Base-by-base conservation (phyloP, 2,888 invertebrate species). In the Torymus aiolomorphi region DNA sequence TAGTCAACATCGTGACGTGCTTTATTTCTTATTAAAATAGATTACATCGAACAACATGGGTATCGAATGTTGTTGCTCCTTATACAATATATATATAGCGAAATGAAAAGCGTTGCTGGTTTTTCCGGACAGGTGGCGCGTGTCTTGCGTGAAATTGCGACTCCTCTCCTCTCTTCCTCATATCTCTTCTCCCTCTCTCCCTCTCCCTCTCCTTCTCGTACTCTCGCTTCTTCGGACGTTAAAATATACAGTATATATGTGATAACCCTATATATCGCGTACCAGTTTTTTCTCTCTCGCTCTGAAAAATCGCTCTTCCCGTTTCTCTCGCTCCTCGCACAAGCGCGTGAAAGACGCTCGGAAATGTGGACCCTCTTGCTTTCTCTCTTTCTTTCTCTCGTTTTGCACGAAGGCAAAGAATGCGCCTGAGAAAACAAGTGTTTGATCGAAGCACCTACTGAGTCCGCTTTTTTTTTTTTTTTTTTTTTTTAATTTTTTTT, bases 11-110 rank as follows among this genome's bases (percentile, higher is more conserved):
- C 8, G 63, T 76, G 73, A 71, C 76, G 76, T 79, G 79, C 42
- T 81, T 81, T 81, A 79, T 81, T 81, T 81, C 73, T 81, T 81
- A 79, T 76, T 81, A 81, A 81, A 81, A 81, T 79, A 81, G 74
- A 81, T 81, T 81, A 81, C 81, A 81, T 79, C 65, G 74, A 77
- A 81, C 79, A 81, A 81, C 76, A 71, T 74, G 24, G 54, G 73
- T 71, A 70, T 79, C 79, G 74, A 76, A 76, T 74, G 78, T 76
- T 75, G 76, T 78, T 73, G 56, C 65, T 77, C 51, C 65, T 74
- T 73, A 71, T 57, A 73, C 54, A 69, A 24, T 67, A 59, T 67
- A 54, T 54, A 62, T 57, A 61, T 65, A 72, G 67, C 18, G 31
- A 81, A 76, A 76, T 76, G 70, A 76, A 76, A 79, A 76, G 76